Evolutionary conservation across 2,797 vertebrate species (phyloP).

Genomic region (Sebastes jordani): DNA sequence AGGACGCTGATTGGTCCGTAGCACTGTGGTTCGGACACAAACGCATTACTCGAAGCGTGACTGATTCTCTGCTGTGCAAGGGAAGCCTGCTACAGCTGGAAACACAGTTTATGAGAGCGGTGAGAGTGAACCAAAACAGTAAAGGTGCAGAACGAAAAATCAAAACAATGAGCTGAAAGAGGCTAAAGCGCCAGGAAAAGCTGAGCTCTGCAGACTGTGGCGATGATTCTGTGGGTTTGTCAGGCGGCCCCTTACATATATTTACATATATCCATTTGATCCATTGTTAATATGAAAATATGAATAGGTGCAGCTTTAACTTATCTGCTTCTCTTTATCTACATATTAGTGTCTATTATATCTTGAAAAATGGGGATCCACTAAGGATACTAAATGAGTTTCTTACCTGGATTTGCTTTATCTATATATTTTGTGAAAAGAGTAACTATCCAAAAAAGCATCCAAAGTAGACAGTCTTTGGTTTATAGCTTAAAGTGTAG

Average conservation of each 20-base stretch:
- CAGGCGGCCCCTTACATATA: too few species aligned
- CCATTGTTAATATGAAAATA: background rate
- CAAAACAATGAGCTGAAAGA: background rate
- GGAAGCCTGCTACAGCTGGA: background rate
- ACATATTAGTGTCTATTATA: background rate
- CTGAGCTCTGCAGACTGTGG: background rate
- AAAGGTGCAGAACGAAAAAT: background rate
- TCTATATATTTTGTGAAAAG: background rate
- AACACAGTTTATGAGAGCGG: background rate
- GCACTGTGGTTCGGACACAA: background rate
- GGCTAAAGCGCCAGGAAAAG: rapidly evolving
- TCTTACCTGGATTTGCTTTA: background rate
- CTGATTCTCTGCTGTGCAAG: too few species aligned
- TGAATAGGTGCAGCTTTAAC: background rate
- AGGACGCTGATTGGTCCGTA: background rate
- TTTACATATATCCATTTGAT: background rate
- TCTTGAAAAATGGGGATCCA: background rate
- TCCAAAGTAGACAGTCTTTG: background rate
- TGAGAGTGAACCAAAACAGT: background rate
- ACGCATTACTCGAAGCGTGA: too few species aligned
- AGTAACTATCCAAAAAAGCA: background rate
- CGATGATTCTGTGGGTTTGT: too few species aligned
- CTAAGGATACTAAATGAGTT: background rate
- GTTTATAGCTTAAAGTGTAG: conserved; percentile 8
- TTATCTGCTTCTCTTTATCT: background rate